These are phyloP conservation scores for Epistrophella euchroma DNA, from an alignment of 2,888 invertebrate genomes.

Conservation along the genomic window DNA sequence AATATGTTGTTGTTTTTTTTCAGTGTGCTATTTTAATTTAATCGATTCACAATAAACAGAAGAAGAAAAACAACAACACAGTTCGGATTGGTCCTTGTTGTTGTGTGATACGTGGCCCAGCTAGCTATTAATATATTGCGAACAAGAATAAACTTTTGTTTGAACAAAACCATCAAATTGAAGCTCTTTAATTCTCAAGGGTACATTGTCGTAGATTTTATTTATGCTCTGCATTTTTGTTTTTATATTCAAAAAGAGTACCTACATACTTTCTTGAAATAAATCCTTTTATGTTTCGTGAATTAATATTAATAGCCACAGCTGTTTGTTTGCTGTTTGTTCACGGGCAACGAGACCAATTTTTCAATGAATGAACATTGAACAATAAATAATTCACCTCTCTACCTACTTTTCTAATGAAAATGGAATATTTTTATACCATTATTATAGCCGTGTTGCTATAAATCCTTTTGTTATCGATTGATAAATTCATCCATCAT, in stretches of 20 bases:
- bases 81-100: not conserved
- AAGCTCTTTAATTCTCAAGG: not conserved
- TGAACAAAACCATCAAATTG: conserved; percentile 3
- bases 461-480: conserved; percentile 11
- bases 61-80: not conserved
- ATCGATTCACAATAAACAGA: not conserved
- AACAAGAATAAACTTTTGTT: conserved; percentile 7
- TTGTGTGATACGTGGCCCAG: not conserved
- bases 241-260: conserved; percentile 14
- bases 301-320: conserved; percentile 27
- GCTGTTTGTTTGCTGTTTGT: conserved; percentile 12
- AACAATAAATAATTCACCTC: conserved; percentile 3
- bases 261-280: not conserved
- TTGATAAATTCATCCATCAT: conserved; percentile 18
- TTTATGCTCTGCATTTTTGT: not conserved
- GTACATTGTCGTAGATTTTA: not conserved
- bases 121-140: conserved; percentile 2
- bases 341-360: conserved; percentile 10
- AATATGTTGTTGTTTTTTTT: not conserved
- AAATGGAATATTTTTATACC: conserved; percentile 1
- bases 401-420: not conserved
- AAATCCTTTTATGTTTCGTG: conserved; percentile 13
- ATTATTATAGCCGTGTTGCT: not conserved
- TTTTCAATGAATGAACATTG: conserved; percentile 13
- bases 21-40: not conserved